Base-by-base conservation (phyloP, 2,797 vertebrate species). In the Okamejei kenojei region DNA sequence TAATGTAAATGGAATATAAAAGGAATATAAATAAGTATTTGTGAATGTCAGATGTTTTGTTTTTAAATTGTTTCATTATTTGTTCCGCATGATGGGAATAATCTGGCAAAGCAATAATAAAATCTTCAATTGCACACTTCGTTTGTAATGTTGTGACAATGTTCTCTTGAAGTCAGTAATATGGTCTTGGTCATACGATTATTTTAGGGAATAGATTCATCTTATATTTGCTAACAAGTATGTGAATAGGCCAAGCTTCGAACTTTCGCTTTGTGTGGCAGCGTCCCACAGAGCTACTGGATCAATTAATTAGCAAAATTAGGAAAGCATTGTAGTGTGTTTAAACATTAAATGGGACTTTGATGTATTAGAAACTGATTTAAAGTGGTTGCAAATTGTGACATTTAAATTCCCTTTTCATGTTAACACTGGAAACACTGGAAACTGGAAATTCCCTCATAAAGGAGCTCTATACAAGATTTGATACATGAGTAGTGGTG, bases 1-100 rank as follows among this genome's bases (percentile, higher is more conserved):
- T 71, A 76, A 92, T 76, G 63, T 88, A 88, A 65, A 45, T 45
- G 45, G 45, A 45, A 45, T 45, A 45, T 45, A 45, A 45, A 45
- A 32, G 35, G 65, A 65, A 68, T 88, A 88, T 88, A 68, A 68
- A 88, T 65, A 71, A 54, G 71, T 45, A 29, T 76, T 76, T 74
- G 71, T 92, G 90, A 74, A 92, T 92, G 29, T 92, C 68, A 76
- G 23, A 54, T 92, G 68, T 76, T 63, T 71, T 71, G 45, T 71
- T 92, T 73, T 92, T 71, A 92, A 54, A 92, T 38, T 17, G 26
- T 54, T 26, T 45, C 26, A 54, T 76, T 76, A 92, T 92, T 92
- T 92, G 90, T 92, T 26, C 38, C 73, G 17, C 84, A 68, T 88
- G n/a, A 68, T 68, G 84, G 19, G n/a, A 88, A 88, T 29, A 68